These are phyloP conservation scores for Prinia subflava DNA, from an alignment of 2,113 vertebrate genomes.

Conservation along the genomic window DNA sequence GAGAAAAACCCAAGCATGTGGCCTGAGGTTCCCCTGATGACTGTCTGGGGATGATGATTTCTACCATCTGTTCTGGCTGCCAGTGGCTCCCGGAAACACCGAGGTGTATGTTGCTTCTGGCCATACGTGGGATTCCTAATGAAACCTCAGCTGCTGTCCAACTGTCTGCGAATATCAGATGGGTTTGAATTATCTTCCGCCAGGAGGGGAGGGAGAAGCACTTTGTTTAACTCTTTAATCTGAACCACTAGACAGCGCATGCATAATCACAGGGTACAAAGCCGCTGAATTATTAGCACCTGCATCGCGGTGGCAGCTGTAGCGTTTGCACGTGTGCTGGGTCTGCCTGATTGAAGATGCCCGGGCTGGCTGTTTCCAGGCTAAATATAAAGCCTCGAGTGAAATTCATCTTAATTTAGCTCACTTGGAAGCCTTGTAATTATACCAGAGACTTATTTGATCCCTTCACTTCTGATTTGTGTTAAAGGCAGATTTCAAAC, in stretches of 20 bases:
- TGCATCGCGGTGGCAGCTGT: slow-evolving; percentile 16
- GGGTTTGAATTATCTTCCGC: slow-evolving; percentile 22
- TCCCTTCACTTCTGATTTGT: not conserved
- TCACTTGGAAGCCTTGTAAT: slow-evolving; percentile 7
- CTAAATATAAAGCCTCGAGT: slow-evolving; percentile 14
- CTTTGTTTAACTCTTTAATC: slow-evolving; percentile 64
- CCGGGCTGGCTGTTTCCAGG: not conserved
- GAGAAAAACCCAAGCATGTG: slow-evolving; percentile 52
- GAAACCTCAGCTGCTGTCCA: slow-evolving; percentile 61
- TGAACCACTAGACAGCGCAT: not conserved
- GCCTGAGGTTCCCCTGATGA: slow-evolving; percentile 63
- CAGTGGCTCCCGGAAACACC: slow-evolving; percentile 60
- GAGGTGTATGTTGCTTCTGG: slow-evolving; percentile 61
- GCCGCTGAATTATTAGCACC: slow-evolving; percentile 38
- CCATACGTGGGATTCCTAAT: slow-evolving; percentile 66
- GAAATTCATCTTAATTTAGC: not conserved
- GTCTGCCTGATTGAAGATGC: not conserved
- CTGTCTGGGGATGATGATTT: slow-evolving; percentile 70
- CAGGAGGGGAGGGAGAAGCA: not conserved
- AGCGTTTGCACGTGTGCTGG: not conserved
- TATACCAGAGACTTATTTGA: not conserved
- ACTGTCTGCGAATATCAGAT: slow-evolving; percentile 36
- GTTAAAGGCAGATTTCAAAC: not conserved
- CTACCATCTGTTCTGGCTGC: slow-evolving; percentile 70
- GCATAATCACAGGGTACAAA: slow-evolving; percentile 44